A percentile compares a stretch with the other conserved stretches of the same genome.
These are phyloP conservation scores for Lates calcarifer DNA, from an alignment of 2,113 vertebrate species.

Conservation along the genomic window DNA sequence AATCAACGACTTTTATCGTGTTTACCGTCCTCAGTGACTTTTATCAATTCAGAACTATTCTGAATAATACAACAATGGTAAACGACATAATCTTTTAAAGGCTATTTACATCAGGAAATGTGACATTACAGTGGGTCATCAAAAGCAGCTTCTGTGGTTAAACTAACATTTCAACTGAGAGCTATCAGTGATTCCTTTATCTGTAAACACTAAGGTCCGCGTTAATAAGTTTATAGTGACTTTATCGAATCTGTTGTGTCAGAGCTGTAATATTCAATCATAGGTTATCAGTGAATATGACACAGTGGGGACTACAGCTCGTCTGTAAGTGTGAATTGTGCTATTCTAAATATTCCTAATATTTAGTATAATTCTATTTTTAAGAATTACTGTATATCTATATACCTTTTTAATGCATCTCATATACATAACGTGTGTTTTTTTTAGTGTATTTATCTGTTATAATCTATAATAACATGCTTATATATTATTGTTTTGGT, in stretches of 20 bases:
- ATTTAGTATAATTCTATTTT: not conserved
- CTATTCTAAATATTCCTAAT: not conserved
- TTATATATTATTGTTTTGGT: not conserved
- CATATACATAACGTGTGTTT: not conserved
- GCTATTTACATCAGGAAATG: not conserved
- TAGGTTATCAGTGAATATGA: not conserved
- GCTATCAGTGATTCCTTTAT: not conserved
- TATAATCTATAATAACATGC: not conserved
- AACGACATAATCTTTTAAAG: not conserved
- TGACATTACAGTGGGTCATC: slow-evolving; percentile 19
- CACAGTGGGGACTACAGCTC: not conserved
- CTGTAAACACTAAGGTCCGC: not conserved
- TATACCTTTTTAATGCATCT: not conserved
- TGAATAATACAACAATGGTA: too few species aligned
- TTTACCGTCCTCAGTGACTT: not conserved
- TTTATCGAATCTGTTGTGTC: not conserved
- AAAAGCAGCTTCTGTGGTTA: not conserved
- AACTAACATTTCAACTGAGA: not conserved
- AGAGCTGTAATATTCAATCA: not conserved
- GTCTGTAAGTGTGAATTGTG: not conserved
- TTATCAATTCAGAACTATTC: not conserved
- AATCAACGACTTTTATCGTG: not conserved
- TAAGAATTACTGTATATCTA: not conserved
- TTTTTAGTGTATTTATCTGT: not conserved
- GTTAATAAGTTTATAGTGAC: not conserved